Evolutionary conservation across 2,113 vertebrate genomes (phyloP).

Genomic region (Odocoileus hemionus): DNA sequence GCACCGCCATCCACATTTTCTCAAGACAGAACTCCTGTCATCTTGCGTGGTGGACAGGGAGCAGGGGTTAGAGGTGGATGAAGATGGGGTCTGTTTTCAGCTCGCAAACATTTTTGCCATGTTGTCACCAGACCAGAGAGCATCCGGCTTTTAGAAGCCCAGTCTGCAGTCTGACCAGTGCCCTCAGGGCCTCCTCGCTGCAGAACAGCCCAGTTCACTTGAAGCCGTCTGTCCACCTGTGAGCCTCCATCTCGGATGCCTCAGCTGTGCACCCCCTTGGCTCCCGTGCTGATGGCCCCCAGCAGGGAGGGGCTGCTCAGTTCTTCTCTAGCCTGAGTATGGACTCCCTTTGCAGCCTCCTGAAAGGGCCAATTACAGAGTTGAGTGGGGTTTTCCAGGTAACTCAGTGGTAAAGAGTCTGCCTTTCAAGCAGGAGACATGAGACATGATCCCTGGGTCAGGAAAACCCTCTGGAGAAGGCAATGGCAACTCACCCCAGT

Average conservation of each 20-base stretch:
- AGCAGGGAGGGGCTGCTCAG: too few species aligned
- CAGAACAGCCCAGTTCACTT: neutral
- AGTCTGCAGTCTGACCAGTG: neutral
- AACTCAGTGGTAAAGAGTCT: neutral
- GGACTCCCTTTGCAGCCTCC: neutral
- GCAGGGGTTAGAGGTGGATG: neutral
- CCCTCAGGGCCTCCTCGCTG: too few species aligned
- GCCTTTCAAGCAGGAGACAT: neutral
- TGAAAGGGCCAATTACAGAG: neutral
- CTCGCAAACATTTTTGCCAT: neutral
- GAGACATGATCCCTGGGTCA: neutral
- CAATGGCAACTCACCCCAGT: neutral
- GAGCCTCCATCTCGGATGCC: accelerated
- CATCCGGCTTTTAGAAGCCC: neutral
- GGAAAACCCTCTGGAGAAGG: neutral
- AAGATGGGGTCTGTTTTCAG: neutral
- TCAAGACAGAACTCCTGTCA: neutral
- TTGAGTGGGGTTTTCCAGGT: neutral
- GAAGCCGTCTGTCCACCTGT: neutral
- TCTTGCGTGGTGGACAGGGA: neutral
- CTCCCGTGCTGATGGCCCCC: accelerated
- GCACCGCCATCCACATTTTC: accelerated
- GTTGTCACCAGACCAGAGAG: neutral
- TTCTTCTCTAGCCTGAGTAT: neutral
- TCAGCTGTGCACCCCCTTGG: neutral